phyloP scores from a whole-genome alignment of 2,797 vertebrate genomes.

The Scleropages formosus region DNA sequence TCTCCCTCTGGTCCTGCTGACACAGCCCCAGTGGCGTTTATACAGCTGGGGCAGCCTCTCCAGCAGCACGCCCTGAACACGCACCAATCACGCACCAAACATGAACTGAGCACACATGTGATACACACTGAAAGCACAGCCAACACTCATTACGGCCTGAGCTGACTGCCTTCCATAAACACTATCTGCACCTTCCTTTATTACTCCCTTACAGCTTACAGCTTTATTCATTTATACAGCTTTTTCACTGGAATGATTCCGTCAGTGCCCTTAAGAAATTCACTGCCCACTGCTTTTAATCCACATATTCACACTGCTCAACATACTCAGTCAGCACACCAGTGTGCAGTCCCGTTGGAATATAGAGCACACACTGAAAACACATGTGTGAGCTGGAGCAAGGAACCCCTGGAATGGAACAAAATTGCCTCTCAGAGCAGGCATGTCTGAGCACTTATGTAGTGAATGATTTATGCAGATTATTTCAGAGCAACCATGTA shows the following conservation, averaged over 20 bases:
- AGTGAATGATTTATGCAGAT: neutral
- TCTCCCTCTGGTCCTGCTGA: conserved; percentile 41
- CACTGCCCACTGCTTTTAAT: too few species aligned
- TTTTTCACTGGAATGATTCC: too few species aligned
- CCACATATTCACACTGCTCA: neutral
- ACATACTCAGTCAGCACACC: neutral
- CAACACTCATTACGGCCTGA: too few species aligned
- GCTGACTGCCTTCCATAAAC: too few species aligned
- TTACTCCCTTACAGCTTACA: too few species aligned
- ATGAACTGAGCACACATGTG: neutral
- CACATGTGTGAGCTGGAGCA: neutral
- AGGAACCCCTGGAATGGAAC: neutral
- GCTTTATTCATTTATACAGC: too few species aligned
- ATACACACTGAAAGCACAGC: too few species aligned
- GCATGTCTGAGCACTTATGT: neutral
- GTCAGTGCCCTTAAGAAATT: too few species aligned
- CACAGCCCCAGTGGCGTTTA: conserved; percentile 51
- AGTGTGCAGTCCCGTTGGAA: too few species aligned
- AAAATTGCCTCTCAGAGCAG: too few species aligned
- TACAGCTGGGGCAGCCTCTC: conserved; percentile 53
- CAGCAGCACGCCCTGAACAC: conserved; percentile 7
- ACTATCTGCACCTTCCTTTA: too few species aligned
- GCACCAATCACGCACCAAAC: conserved; percentile 18
- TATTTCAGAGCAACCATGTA: too few species aligned
- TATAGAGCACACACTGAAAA: neutral